Conservation (phyloP, 2,113 vertebrate species). For the Neoarius graeffei region DNA sequence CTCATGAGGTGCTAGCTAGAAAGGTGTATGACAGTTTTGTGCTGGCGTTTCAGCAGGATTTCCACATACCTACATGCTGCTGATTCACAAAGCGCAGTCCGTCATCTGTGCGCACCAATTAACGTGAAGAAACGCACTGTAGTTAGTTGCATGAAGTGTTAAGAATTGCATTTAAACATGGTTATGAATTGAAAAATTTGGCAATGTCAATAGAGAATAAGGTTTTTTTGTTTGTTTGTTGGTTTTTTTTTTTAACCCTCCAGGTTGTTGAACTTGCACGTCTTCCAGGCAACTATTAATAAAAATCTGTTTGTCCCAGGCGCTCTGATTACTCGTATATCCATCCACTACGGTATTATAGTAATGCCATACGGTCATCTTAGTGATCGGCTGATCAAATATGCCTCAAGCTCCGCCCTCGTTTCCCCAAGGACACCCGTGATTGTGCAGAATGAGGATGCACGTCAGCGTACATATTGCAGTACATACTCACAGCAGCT, state of each 20-base stretch:
- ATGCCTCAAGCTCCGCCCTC: neutral
- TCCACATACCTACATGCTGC: neutral
- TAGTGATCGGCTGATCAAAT: neutral
- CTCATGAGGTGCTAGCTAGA: neutral
- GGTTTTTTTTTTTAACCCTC: neutral
- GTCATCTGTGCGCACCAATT: neutral
- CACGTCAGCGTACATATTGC: neutral
- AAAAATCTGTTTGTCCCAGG: neutral
- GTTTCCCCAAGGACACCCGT: neutral
- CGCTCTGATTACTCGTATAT: neutral
- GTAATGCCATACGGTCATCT: too few relatives aligned
- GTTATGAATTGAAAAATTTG: neutral
- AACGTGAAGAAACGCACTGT: neutral
- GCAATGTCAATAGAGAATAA: neutral
- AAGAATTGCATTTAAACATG: neutral
- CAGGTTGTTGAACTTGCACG: neutral
- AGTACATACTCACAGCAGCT: constrained; percentile 24
- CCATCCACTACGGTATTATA: neutral
- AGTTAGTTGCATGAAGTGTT: neutral
- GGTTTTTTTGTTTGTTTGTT: neutral
- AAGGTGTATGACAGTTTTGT: neutral
- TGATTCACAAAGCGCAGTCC: neutral
- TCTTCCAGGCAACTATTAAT: neutral
- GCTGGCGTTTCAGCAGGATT: neutral
- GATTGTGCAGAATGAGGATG: neutral